Percentiles rank a stretch among this genome's conserved stretches.
These are phyloP conservation scores for Chymomyza costata DNA, from an alignment of 1,140 invertebrate species.

Conservation along the genomic window DNA sequence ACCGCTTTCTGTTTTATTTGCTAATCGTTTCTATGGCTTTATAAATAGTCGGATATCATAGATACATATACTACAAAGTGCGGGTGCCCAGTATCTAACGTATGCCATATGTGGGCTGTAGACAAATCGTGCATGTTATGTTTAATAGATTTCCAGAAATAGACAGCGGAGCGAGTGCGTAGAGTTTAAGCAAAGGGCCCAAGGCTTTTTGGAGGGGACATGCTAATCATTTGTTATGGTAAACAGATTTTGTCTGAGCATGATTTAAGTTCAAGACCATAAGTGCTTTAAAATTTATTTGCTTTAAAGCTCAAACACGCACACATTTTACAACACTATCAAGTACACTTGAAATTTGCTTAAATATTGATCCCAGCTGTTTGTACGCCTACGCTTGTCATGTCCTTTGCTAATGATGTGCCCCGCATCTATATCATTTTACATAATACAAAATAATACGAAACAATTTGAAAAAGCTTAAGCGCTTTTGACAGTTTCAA, in stretches of 20 bases:
- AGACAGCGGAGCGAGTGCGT: neutral
- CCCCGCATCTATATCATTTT: too few relatives aligned
- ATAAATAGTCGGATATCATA: slow-evolving; percentile 24
- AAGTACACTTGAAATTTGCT: slow-evolving; percentile 6
- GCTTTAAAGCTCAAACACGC: neutral
- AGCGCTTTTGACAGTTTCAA: slow-evolving; percentile 20
- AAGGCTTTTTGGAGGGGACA: slow-evolving; percentile 1
- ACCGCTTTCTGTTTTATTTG: slow-evolving; percentile 22
- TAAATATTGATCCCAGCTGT: neutral
- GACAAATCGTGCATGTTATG: slow-evolving; percentile 25
- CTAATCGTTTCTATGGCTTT: slow-evolving; percentile 45
- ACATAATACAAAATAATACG: too few relatives aligned
- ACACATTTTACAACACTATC: slow-evolving; percentile 2
- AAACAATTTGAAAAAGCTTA: too few relatives aligned
- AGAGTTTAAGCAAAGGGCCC: neutral
- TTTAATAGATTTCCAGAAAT: slow-evolving; percentile 24
- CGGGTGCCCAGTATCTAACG: slow-evolving; percentile 30
- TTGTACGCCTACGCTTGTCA: slow-evolving; percentile 1
- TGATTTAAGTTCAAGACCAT: neutral
- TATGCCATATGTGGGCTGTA: slow-evolving; percentile 20
- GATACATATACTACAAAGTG: slow-evolving; percentile 13
- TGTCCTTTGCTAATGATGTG: slow-evolving; percentile 6
- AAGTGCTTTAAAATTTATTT: neutral
- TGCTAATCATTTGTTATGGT: neutral
- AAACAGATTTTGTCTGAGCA: slow-evolving; percentile 2